Evolutionary conservation across 92 coral and sea anemone species (phyloP), one percentile per base, ranked within the genome.

Genomic region (Porites rus): DNA sequence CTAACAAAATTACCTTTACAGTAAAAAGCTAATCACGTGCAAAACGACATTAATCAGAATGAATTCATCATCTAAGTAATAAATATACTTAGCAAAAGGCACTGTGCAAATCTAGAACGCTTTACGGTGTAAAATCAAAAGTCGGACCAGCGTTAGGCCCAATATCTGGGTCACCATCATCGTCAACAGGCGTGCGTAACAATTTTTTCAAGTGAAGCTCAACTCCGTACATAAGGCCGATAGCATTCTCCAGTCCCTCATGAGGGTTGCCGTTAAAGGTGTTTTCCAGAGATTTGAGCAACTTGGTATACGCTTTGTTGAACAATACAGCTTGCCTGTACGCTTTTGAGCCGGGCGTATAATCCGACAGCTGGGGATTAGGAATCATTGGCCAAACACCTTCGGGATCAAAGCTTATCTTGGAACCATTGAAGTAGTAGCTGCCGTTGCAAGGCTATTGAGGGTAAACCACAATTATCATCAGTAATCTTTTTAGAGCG

Each of bases 91-190:
- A 59, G 63, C 63, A 59, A 59, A 24, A 17, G 13, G 63, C 14
- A 59, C 12, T 59, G 63, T 1, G 8, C 14, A 59, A 38, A 38
- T 38, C 46, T 38, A 56, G 13, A 10, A 14, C 3, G 61, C 61
- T 10, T 10, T 8, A 56, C 61, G 85, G 76, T 19, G 14, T 81
- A 25, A 81, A 81, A 1, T 81, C 85, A 58, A 81, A 89, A 17
- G 89, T 89, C 8, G 92, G 92, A 2, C 88, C 89, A 12, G 92
- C 92, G 38, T 89, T 89, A 1, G 92, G 92, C 8, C 92, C 92
- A 17, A 84, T 64, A 19, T 74, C 73, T 8, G 86, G 92, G 68
- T 89, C 92, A 19, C 92, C 92, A 3, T 89, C n/a, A 11, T 86
- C 80, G 8, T 84, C 70, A 59, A 89, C 75, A 20, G 92, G 92